These are phyloP conservation scores for Cyanocitta stelleri DNA, from an alignment of 2,113 vertebrate genomes.

Conservation along the genomic window DNA sequence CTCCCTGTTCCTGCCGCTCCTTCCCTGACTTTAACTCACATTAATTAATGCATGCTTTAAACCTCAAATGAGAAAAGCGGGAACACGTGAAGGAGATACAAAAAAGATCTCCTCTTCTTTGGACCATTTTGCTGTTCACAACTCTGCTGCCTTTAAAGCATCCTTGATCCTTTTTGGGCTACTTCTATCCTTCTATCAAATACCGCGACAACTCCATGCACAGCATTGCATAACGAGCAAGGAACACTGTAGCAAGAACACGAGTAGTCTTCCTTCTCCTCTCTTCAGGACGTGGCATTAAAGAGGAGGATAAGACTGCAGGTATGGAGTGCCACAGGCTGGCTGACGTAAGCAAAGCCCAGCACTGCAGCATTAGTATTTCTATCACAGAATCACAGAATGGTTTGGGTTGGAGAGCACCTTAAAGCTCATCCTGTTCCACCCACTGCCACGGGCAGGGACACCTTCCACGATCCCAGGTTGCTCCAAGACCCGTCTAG, in stretches of 20 bases:
- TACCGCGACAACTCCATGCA: fast-evolving
- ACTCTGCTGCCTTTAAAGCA: not conserved
- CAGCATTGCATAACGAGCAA: fast-evolving
- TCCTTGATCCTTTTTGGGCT: not conserved
- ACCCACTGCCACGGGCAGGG: not conserved
- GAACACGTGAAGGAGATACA: not conserved
- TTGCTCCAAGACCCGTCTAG: fast-evolving
- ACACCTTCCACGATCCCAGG: not conserved
- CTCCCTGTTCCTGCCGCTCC: not conserved
- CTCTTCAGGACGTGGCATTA: not conserved
- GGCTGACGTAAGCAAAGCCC: not conserved
- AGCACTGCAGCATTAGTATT: not conserved
- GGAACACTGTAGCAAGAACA: not conserved
- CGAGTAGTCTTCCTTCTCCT: not conserved
- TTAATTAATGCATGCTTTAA: not conserved
- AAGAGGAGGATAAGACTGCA: not conserved
- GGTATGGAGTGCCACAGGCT: not conserved
- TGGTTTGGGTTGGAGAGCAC: not conserved
- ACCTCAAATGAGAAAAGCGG: not conserved
- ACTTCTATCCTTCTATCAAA: not conserved
- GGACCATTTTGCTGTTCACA: not conserved
- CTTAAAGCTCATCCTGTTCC: not conserved
- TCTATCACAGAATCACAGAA: not conserved
- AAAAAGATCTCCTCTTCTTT: not conserved
- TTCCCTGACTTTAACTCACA: not conserved